Percentiles rank a stretch among this genome's conserved stretches.
These are phyloP conservation scores for Drosophila algonquin DNA, from an alignment of 2,888 invertebrate genomes.

Conservation along the genomic window DNA sequence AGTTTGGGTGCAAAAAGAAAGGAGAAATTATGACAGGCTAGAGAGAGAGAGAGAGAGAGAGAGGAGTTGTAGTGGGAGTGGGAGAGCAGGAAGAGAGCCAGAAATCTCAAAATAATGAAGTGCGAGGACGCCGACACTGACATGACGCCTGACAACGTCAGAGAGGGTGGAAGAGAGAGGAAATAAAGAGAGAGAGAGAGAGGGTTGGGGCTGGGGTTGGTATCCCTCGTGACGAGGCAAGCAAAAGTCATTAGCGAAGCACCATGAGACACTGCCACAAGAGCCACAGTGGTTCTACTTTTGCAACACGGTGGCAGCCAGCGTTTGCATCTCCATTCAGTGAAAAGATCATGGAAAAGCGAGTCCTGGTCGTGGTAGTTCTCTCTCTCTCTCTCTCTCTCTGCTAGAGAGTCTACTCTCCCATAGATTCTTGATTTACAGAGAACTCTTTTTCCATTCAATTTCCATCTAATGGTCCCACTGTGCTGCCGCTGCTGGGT, in stretches of 20 bases:
- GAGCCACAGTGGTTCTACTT: slow-evolving; percentile 6
- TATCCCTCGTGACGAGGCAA: slow-evolving; percentile 30
- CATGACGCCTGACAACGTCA: slow-evolving; percentile 9
- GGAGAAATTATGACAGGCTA: slow-evolving; percentile 41
- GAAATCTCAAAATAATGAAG: slow-evolving; percentile 75
- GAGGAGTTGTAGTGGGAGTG: no score
- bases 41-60: not conserved
- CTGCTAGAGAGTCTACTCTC: no score
- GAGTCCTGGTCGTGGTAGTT: no score
- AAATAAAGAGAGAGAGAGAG: not conserved
- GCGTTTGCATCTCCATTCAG: no score
- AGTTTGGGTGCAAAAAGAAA: slow-evolving; percentile 59
- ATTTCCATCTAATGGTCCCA: not conserved
- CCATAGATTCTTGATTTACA: no score
- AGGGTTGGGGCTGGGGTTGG: not conserved
- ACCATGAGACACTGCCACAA: slow-evolving; percentile 46
- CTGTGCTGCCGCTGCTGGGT: slow-evolving; percentile 25
- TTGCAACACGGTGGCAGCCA: no score
- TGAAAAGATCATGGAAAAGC: no score
- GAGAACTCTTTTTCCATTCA: no score
- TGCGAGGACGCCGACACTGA: slow-evolving; percentile 56
- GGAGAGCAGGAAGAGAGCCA: slow-evolving; percentile 16
- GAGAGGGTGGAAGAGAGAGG: slow-evolving; percentile 9
- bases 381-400: no score
- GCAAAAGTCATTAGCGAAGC: slow-evolving; percentile 75